Conservation (phyloP, 2,888 invertebrate genomes). For the Polymixis lichenea region DNA sequence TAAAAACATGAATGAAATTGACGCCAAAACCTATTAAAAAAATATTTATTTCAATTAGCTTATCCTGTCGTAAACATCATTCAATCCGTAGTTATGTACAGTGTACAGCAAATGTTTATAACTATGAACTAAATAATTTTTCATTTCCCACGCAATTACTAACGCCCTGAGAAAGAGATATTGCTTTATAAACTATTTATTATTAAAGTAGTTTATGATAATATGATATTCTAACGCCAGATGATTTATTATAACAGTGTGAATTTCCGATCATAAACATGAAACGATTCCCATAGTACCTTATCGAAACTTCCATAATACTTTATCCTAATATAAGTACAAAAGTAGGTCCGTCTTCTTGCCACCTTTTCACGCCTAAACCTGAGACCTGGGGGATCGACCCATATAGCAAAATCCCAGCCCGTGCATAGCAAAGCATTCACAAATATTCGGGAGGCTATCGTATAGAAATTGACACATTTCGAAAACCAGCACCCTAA, state of each 20-base stretch:
- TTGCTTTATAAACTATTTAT: constrained; percentile 22
- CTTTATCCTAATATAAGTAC: neutral
- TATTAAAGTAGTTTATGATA: neutral
- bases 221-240: constrained; percentile 5
- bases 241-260: constrained; percentile 24
- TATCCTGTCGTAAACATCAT: constrained; percentile 14
- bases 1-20: neutral
- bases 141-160: constrained; percentile 27
- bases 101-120: constrained; percentile 9
- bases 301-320: neutral
- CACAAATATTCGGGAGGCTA: too few species aligned
- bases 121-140: constrained; percentile 7
- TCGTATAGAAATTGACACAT: too few species aligned
- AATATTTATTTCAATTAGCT: constrained; percentile 7
- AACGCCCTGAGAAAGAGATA: constrained; percentile 10
- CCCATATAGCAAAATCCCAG: too few species aligned
- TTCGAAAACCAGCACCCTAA: too few species aligned
- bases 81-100: constrained; percentile 7
- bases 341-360: neutral
- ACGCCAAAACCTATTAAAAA: neutral
- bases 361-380: neutral
- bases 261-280: constrained; percentile 24
- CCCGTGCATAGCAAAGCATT: too few species aligned
- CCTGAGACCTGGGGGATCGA: neutral
- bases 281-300: neutral